Evolutionary conservation across 2,888 invertebrate genomes (phyloP).

Genomic region (Thymelicus lineola): DNA sequence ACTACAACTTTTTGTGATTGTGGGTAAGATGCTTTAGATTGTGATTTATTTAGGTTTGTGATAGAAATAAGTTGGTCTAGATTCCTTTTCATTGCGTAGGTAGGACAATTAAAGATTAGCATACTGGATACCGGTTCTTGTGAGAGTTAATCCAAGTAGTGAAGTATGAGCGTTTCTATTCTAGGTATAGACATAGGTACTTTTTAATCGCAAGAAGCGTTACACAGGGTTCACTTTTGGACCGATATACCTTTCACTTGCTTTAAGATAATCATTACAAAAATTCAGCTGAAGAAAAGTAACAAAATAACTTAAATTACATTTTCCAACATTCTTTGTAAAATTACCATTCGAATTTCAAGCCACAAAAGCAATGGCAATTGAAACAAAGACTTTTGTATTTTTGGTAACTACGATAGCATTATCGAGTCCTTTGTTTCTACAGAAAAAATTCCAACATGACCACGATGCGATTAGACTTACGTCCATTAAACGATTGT

Average conservation of each 20-base stretch:
- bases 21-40: slow-evolving; percentile 5
- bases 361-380: neutral
- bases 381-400: slow-evolving; percentile 10
- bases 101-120: slow-evolving; percentile 47
- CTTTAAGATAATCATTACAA: neutral
- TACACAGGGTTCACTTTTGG: neutral
- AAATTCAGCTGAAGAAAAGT: too few relatives aligned
- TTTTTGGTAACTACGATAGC: neutral
- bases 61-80: slow-evolving; percentile 28
- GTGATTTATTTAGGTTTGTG: slow-evolving; percentile 32
- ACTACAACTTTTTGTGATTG: slow-evolving; percentile 12
- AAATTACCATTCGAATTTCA: neutral
- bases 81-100: slow-evolving; percentile 56
- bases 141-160: neutral
- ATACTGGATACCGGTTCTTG: slow-evolving; percentile 27
- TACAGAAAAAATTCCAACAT: neutral
- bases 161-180: slow-evolving; percentile 3
- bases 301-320: too few relatives aligned
- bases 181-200: neutral
- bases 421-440: slow-evolving; percentile 13
- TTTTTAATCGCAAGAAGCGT: neutral
- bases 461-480: neutral
- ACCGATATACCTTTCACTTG: neutral
- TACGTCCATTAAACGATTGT: slow-evolving; percentile 17
- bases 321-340: too few relatives aligned